Percentiles rank a stretch among this genome's conserved stretches.
Evolutionary conservation across 2,113 vertebrate genomes (phyloP).

Genomic region (Tenrec ecaudatus): DNA sequence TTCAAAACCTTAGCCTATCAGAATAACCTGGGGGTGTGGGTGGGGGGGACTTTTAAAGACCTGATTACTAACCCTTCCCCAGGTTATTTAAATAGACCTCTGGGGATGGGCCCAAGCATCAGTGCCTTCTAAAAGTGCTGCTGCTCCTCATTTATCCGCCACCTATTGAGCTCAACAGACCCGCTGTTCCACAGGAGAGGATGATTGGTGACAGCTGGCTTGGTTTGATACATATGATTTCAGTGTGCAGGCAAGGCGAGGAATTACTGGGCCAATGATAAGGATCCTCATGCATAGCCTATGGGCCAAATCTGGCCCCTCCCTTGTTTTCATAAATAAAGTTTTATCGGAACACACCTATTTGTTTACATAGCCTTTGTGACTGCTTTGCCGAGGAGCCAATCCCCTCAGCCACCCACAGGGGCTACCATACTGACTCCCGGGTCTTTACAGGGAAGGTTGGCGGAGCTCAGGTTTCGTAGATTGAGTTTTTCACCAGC

Average conservation of each 20-base stretch:
- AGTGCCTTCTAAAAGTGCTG: not conserved
- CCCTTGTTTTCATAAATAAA: conserved; percentile 27
- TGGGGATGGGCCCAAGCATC: not conserved
- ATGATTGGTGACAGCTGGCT: not conserved
- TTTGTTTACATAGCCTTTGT: not conserved
- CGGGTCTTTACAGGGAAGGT: not conserved
- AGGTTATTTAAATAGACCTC: not conserved
- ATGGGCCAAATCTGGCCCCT: not conserved
- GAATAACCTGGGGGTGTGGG: not conserved
- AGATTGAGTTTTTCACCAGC: not conserved
- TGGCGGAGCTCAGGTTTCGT: not conserved
- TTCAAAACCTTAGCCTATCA: not conserved
- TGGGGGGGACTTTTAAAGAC: not conserved
- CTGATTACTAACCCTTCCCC: too few species aligned
- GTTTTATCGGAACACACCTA: conserved; percentile 1
- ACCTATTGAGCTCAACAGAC: not conserved
- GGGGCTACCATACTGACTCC: not conserved
- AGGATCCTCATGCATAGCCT: not conserved
- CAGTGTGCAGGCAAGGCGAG: not conserved
- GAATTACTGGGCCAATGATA: not conserved
- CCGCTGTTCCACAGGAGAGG: not conserved
- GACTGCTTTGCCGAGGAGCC: not conserved
- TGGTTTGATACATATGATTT: not conserved
- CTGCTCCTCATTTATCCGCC: too few species aligned
- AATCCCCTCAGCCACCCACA: fast-evolving